phyloP scores from a whole-genome alignment of 2,797 vertebrate genomes.

The Xenentodon cancila region DNA sequence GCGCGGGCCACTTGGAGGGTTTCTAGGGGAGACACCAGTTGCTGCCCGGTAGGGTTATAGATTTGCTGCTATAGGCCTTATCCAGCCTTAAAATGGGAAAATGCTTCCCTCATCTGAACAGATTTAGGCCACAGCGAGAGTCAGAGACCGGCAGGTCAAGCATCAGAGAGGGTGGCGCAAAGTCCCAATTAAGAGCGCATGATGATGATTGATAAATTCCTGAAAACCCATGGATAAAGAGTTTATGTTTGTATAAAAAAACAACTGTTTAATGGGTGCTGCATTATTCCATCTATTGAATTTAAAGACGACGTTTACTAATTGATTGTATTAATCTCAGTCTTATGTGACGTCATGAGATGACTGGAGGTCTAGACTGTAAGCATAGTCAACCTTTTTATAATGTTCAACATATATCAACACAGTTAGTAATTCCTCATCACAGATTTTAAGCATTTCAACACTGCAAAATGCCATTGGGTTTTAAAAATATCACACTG shows the following conservation, averaged over 20 bases:
- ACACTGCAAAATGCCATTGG: neutral
- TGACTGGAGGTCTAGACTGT: neutral
- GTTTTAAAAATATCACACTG: neutral
- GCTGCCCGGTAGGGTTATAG: constrained; percentile 76
- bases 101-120: constrained; percentile 75
- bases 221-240: neutral
- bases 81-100: constrained; percentile 77
- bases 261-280: neutral
- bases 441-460: neutral
- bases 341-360: neutral
- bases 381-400: neutral
- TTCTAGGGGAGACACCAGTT: constrained; percentile 74
- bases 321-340: no score
- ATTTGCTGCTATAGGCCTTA: constrained; percentile 71
- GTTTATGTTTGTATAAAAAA: neutral
- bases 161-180: constrained; percentile 1
- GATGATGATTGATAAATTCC: constrained; percentile 8
- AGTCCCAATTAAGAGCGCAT: constrained; percentile 39
- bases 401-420: neutral
- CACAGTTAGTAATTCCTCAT: neutral
- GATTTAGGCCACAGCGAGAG: constrained; percentile 62
- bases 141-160: constrained; percentile 23
- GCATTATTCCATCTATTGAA: no score
- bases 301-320: no score
- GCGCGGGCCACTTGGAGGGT: constrained; percentile 72